Conservation (phyloP, 2,797 vertebrate species). For the Sebastes dallii region DNA sequence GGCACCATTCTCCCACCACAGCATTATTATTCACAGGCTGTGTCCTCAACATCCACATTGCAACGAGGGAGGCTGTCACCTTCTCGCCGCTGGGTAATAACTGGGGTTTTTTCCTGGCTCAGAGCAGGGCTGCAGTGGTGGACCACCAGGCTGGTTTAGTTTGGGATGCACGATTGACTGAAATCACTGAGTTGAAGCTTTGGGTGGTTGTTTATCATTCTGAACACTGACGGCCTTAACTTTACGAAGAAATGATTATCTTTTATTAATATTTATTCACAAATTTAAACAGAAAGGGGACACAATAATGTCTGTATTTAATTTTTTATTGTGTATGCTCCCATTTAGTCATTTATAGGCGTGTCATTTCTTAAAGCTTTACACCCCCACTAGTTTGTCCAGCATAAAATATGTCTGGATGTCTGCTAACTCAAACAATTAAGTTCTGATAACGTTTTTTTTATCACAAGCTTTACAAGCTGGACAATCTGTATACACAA, state of each 20-base stretch:
- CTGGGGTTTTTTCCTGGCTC: neutral
- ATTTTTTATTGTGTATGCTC: neutral
- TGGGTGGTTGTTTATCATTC: neutral
- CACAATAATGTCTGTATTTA: neutral
- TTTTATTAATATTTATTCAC: neutral
- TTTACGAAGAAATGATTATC: neutral
- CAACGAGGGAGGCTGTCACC: neutral
- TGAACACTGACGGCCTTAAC: neutral
- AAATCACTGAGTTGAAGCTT: neutral
- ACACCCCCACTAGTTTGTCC: neutral
- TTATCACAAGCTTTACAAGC: too few relatives aligned
- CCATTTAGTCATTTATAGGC: neutral
- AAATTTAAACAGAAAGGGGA: neutral
- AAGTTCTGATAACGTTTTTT: neutral
- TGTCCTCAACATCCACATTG: slow-evolving; percentile 13
- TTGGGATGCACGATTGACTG: neutral
- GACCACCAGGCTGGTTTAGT: neutral
- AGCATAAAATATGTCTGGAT: neutral
- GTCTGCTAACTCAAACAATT: neutral
- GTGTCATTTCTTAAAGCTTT: neutral
- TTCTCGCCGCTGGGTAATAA: neutral
- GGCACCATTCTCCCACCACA: slow-evolving; percentile 12
- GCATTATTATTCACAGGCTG: slow-evolving; percentile 20
- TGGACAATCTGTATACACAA: neutral
- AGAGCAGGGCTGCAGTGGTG: neutral